A percentile compares a stretch with the other conserved stretches of the same genome.
phyloP scores from a whole-genome alignment of 2,113 vertebrate species.

The Epinephelus fuscoguttatus region DNA sequence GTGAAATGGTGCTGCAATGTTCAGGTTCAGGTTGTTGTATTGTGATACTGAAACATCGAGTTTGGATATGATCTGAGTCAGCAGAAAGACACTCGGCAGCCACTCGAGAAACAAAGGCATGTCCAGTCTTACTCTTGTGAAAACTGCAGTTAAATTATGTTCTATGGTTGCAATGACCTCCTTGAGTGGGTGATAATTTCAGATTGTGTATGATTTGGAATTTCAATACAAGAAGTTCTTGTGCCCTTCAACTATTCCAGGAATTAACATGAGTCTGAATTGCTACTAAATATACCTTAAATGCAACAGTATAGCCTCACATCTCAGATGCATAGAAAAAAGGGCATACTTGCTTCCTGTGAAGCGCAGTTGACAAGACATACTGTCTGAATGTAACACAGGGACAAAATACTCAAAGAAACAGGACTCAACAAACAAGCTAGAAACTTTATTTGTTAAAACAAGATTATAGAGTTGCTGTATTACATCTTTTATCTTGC shows the following conservation, averaged over 20 bases:
- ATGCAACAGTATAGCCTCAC: neutral
- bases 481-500: constrained; percentile 86
- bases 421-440: constrained; percentile 85
- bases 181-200: neutral
- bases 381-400: neutral
- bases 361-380: neutral
- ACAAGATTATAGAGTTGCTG: constrained; percentile 85
- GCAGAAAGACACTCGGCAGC: constrained; percentile 26
- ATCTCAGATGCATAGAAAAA: neutral
- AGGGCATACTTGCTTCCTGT: neutral
- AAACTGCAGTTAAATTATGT: neutral
- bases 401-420: constrained; percentile 51
- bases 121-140: neutral
- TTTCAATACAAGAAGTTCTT: neutral
- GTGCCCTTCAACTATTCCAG: neutral
- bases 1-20: constrained; percentile 32
- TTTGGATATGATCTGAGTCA: constrained; percentile 25
- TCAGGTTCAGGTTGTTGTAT: constrained; percentile 31
- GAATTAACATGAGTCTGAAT: neutral
- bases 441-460: constrained; percentile 88
- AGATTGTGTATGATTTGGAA: neutral
- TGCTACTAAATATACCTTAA: neutral
- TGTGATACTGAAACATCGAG: constrained; percentile 25
- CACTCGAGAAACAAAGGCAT: neutral
- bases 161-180: no score